Percentiles rank a stretch among this genome's conserved stretches.
phyloP scores from a whole-genome alignment of 2,888 invertebrate genomes.

The Bugula neritina region DNA sequence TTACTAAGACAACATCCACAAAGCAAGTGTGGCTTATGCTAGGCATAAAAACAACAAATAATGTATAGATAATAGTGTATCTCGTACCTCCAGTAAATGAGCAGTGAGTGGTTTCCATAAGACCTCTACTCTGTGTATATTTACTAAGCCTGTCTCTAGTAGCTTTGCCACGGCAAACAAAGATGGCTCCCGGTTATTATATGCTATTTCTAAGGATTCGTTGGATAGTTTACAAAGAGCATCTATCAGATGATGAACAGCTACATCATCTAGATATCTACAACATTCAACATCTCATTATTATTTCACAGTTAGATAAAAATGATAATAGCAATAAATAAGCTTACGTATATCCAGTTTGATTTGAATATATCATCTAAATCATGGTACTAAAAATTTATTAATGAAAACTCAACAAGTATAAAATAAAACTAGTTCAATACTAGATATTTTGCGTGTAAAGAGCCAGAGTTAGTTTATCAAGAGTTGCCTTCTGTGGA shows the following conservation, averaged over 20 bases:
- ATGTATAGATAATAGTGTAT: no score
- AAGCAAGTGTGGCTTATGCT: no score
- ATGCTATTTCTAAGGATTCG: constrained; percentile 94
- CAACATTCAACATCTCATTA: constrained; percentile 22
- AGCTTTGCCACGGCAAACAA: constrained; percentile 93
- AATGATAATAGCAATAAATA: background rate
- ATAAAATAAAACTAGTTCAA: no score
- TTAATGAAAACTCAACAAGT: no score
- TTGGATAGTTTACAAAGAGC: constrained; percentile 90
- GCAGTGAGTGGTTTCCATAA: constrained; percentile 91
- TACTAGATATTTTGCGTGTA: no score
- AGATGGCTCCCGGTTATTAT: constrained; percentile 90
- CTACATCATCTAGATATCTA: constrained; percentile 79
- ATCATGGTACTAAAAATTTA: no score
- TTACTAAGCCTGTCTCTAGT: constrained; percentile 93
- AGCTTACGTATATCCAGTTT: no score
- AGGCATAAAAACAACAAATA: no score
- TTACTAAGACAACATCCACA: no score
- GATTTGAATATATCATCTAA: no score
- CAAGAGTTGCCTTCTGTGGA: no score
- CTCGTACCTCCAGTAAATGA: constrained; percentile 72
- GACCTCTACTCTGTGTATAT: constrained; percentile 84
- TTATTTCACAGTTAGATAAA: background rate
- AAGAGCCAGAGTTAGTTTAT: no score
- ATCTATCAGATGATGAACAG: constrained; percentile 89